phyloP scores from a whole-genome alignment of 1,140 invertebrate species.

The Philotrypesis tridentata region DNA sequence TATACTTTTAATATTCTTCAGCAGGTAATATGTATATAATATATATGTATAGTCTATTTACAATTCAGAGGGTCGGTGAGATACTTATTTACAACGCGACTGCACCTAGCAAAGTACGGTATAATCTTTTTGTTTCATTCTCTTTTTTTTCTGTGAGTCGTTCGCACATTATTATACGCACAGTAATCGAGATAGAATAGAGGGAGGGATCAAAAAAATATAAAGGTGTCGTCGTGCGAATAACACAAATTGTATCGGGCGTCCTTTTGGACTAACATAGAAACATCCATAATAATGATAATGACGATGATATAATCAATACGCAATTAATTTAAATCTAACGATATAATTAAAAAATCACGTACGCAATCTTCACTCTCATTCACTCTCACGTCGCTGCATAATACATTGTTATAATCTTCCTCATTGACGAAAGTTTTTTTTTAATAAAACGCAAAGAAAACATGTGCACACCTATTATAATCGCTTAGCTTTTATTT shows the following conservation, averaged over 20 bases:
- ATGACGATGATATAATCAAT: constrained; percentile 53
- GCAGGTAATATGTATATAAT: constrained; percentile 57
- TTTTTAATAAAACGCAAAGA: neutral
- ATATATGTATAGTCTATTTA: constrained; percentile 61
- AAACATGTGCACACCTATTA: neutral
- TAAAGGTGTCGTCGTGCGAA: neutral
- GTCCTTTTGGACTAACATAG: neutral
- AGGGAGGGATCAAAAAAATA: neutral
- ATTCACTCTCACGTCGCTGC: neutral
- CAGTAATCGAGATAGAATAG: constrained; percentile 51
- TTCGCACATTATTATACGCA: constrained; percentile 46
- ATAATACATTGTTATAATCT: neutral
- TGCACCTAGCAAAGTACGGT: constrained; percentile 63
- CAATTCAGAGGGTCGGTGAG: constrained; percentile 52
- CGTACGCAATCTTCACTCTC: neutral
- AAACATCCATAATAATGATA: constrained; percentile 49
- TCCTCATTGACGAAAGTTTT: neutral
- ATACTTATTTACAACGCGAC: constrained; percentile 66
- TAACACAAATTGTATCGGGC: constrained; percentile 24
- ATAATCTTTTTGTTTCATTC: constrained; percentile 53
- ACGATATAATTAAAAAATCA: neutral
- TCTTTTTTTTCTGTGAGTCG: neutral
- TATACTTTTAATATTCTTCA: constrained; percentile 69
- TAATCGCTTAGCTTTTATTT: neutral
- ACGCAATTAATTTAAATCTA: constrained; percentile 25